Conservation (phyloP, 2,797 vertebrate genomes). For the Poeciliopsis presidionis region DNA sequence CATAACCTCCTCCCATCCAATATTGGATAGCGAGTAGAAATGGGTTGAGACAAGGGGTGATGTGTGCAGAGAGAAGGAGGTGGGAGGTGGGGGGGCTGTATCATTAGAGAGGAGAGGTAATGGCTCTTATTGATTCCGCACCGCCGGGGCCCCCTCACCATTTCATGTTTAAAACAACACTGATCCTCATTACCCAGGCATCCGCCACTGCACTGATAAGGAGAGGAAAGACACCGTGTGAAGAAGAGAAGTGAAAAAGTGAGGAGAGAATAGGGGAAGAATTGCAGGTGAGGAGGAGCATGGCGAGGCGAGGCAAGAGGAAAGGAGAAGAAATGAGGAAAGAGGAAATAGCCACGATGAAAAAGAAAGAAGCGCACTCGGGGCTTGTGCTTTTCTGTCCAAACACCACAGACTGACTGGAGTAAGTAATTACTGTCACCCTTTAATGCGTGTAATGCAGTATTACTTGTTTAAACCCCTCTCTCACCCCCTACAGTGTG, state of each 20-base stretch:
- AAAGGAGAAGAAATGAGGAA: not conserved
- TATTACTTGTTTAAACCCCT: constrained; percentile 70
- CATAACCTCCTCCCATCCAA: constrained; percentile 83
- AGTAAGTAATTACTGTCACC: constrained; percentile 72
- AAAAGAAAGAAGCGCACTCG: constrained; percentile 35
- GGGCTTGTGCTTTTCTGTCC: constrained; percentile 58
- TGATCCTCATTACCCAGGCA: constrained; percentile 83
- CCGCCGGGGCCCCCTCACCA: constrained; percentile 72
- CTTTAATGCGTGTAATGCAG: constrained; percentile 67
- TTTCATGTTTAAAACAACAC: constrained; percentile 89
- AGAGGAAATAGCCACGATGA: constrained; percentile 30
- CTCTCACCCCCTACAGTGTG: constrained; percentile 54
- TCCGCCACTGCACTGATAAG: constrained; percentile 65
- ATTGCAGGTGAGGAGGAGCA: constrained; percentile 9
- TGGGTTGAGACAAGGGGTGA: constrained; percentile 73
- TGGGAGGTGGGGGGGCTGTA: constrained; percentile 43
- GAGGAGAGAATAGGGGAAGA: constrained; percentile 17
- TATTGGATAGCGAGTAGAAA: constrained; percentile 79
- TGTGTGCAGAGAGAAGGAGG: constrained; percentile 38
- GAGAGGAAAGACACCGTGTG: constrained; percentile 42
- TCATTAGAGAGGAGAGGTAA: constrained; percentile 84
- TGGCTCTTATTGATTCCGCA: constrained; percentile 83
- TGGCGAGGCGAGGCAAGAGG: not conserved
- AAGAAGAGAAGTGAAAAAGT: constrained; percentile 28
- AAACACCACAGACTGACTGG: constrained; percentile 54